phyloP scores from a whole-genome alignment of 2,888 invertebrate species.

The Cheilosia urbana region DNA sequence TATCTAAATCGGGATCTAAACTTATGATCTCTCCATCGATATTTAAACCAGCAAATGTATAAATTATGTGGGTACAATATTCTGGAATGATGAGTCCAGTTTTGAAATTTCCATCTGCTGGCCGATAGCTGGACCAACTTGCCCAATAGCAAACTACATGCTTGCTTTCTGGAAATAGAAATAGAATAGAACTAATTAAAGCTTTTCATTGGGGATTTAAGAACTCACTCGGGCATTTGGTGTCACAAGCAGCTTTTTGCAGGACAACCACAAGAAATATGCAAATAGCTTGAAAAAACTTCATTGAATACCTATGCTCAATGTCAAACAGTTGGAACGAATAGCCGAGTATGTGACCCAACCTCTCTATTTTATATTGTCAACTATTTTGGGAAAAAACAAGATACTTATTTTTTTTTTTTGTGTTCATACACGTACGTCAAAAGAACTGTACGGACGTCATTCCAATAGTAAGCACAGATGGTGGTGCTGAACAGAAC shows the following conservation, averaged over 20 bases:
- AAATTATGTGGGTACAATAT: slow-evolving; percentile 85
- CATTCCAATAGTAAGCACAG: too few relatives aligned
- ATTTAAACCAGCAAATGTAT: slow-evolving; percentile 85
- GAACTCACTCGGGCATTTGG: slow-evolving; percentile 25
- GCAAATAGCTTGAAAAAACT: not conserved
- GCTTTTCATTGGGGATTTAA: too few relatives aligned
- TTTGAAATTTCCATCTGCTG: slow-evolving; percentile 82
- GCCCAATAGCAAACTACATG: slow-evolving; percentile 84
- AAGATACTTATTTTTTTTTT: too few relatives aligned
- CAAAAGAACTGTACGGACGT: too few relatives aligned
- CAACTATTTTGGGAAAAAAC: too few relatives aligned
- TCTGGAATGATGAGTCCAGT: slow-evolving; percentile 84
- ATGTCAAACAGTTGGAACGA: not conserved
- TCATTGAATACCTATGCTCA: not conserved
- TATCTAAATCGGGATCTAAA: slow-evolving; percentile 82
- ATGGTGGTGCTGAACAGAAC: too few relatives aligned
- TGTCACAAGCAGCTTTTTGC: not conserved
- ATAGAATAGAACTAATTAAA: not conserved
- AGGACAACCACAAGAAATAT: slow-evolving; percentile 3
- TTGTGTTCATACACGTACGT: too few relatives aligned
- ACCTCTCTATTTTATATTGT: slow-evolving; percentile 27
- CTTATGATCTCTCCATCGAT: slow-evolving; percentile 83
- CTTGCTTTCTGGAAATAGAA: slow-evolving; percentile 45
- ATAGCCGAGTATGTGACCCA: not conserved
- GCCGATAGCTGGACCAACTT: slow-evolving; percentile 84